Base-by-base conservation (phyloP, 1,140 invertebrate genomes). In the Drosophila hydei region DNA sequence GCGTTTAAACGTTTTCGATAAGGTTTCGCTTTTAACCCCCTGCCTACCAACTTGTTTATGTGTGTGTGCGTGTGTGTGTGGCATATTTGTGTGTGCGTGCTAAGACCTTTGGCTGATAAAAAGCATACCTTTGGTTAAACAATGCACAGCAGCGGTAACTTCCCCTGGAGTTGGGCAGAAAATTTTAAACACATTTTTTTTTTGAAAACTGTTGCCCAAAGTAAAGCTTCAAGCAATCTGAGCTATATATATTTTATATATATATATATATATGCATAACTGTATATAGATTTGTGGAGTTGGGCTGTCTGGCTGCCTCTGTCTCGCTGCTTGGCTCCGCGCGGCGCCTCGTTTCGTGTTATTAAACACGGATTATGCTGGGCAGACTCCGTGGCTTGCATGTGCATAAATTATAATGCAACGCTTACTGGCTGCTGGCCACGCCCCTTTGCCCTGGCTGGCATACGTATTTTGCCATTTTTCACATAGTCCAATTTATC, bases 1-100 rank as follows among this genome's bases (percentile, higher is more conserved):
- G 83, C 81, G 81, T 85, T 85, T 85, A 85, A 85, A 85, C 81
- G 81, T 81, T 85, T 85, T 85, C 81, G 81, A 85, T 85, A 85
- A 85, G 81, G 81, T 81, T 85, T 85, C 81, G 67, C 81, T 87
- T 85, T 85, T 85, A 87, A 80, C 81, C 81, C 77, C 74, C 83
- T 38, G 61, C 14, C 69, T 33, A 33, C 58, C 61, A 58, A 50
- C 61, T 80, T 55, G 48, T 76, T 76, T 68, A 33, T 63, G 36
- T 60, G 48, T 59, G 40, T 64, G 45, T 60, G 61, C 33, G 21
- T 50, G 40, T 58, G 67, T 71, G 59, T 59, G 52, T 16, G 77
- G 73, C 77, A 80, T 85, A 68, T 85, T 85, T 87, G 81, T 87
- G 79, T 87, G 62, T 87, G 81, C 81, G 81, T 85, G 81, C 73